These are phyloP conservation scores for Iguana delicatissima DNA, from an alignment of 2,797 vertebrate species.

Conservation along the genomic window DNA sequence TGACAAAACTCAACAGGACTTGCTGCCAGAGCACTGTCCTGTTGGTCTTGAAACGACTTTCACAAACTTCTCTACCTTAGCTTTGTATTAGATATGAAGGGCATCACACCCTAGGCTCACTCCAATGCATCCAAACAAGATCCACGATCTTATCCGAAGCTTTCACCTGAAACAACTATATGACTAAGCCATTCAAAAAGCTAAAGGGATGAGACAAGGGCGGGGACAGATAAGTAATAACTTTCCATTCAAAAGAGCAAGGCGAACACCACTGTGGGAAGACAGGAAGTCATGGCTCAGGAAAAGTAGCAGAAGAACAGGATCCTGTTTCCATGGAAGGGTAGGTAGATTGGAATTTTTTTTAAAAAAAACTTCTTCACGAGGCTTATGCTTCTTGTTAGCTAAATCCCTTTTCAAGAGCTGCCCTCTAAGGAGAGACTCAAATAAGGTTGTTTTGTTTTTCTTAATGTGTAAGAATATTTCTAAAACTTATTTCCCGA, in stretches of 20 bases:
- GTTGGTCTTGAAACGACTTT: neutral
- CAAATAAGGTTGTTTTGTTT: too few relatives aligned
- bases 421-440: neutral
- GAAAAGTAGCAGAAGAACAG: neutral
- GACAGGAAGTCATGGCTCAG: neutral
- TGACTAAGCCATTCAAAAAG: neutral
- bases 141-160: neutral
- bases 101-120: neutral
- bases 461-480: too few relatives aligned
- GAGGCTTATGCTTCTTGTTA: neutral
- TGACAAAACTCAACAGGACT: too few relatives aligned
- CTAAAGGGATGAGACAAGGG: neutral
- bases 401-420: neutral
- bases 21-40: neutral
- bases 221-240: neutral
- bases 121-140: neutral
- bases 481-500: too few relatives aligned
- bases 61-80: neutral
- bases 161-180: constrained; percentile 3
- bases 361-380: neutral
- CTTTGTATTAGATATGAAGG: neutral
- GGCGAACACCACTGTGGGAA: neutral
- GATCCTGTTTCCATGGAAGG: neutral
- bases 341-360: neutral
- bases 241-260: neutral